Conservation (phyloP, 2,888 invertebrate species). For the Melanophora roralis region DNA sequence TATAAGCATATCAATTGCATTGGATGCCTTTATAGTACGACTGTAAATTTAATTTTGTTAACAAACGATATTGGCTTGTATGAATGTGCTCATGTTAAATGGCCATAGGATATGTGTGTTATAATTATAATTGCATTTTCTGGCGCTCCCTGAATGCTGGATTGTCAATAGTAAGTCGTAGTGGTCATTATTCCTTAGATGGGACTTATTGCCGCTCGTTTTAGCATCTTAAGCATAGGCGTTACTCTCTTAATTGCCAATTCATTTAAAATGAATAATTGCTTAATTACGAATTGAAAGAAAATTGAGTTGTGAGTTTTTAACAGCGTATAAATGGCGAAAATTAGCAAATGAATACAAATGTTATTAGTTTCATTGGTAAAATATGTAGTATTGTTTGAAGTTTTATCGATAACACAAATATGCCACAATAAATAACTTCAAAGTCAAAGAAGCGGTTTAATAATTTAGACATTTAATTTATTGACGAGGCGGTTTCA, state of each 20-base stretch:
- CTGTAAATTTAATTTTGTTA: neutral
- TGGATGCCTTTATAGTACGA: conserved; percentile 33
- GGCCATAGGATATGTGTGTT: conserved; percentile 72
- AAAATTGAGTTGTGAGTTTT: conserved; percentile 64
- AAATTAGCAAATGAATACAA: conserved; percentile 61
- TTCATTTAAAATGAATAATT: conserved; percentile 76
- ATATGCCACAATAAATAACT: neutral
- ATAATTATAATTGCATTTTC: conserved; percentile 76
- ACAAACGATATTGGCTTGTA: conserved; percentile 55
- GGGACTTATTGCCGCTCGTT: neutral
- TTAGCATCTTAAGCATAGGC: conserved; percentile 63
- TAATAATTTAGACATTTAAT: conserved; percentile 13
- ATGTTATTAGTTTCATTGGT: conserved; percentile 16
- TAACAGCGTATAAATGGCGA: conserved; percentile 53
- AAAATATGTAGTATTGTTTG: conserved; percentile 6
- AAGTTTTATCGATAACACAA: neutral
- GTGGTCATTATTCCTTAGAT: neutral
- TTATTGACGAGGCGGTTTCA: conserved; percentile 6
- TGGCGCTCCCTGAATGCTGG: conserved; percentile 54
- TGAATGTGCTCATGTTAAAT: conserved; percentile 1
- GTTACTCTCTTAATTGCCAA: conserved; percentile 73
- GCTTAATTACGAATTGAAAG: conserved; percentile 72
- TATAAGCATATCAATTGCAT: conserved; percentile 26
- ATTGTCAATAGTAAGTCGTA: neutral
- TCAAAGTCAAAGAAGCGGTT: neutral